A percentile compares a stretch with the other conserved stretches of the same genome.
Evolutionary conservation across 2,113 vertebrate species (phyloP).

Genomic region (Sisor rabdophorus): DNA sequence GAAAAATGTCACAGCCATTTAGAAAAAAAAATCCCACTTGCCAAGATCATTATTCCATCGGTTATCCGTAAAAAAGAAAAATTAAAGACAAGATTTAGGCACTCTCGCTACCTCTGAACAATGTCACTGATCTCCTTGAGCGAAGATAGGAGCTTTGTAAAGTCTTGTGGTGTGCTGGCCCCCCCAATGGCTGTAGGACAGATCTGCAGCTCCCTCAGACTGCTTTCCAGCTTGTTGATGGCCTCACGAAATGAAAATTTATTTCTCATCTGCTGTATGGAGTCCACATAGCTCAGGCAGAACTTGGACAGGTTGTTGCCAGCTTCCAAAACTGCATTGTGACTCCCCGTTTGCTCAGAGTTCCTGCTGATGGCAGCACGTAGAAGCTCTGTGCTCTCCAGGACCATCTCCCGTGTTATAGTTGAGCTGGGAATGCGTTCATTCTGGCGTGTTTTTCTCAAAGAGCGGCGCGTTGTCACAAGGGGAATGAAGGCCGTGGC

Average conservation of each 20-base stretch:
- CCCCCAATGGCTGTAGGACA: constrained; percentile 82
- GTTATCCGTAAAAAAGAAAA: constrained; percentile 17
- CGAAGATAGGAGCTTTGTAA: constrained; percentile 90
- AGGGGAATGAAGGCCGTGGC: constrained; percentile 85
- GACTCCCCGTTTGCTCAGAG: constrained; percentile 91
- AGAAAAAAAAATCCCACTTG: background rate
- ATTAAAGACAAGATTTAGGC: background rate
- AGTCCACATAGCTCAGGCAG: constrained; percentile 92
- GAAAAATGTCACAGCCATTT: constrained; percentile 19
- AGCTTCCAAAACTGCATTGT: constrained; percentile 89
- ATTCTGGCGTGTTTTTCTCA: constrained; percentile 87
- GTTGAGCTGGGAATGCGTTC: constrained; percentile 83
- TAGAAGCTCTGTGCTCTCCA: constrained; percentile 84
- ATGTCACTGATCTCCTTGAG: constrained; percentile 98
- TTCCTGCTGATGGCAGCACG: constrained; percentile 83
- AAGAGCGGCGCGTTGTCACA: constrained; percentile 83
- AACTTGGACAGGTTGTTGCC: constrained; percentile 95
- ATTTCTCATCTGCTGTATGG: constrained; percentile 97
- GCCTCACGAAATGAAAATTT: constrained; percentile 96
- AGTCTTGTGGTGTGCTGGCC: constrained; percentile 85
- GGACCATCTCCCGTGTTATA: constrained; percentile 84
- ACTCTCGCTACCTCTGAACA: constrained; percentile 90
- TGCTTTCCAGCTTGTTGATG: constrained; percentile 95
- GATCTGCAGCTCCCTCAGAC: constrained; percentile 92
- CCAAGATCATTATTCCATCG: constrained; percentile 1